A percentile compares a stretch with the other conserved stretches of the same genome.
These are phyloP conservation scores for Lysandra bellargus DNA, from an alignment of 2,888 invertebrate species.

Conservation along the genomic window DNA sequence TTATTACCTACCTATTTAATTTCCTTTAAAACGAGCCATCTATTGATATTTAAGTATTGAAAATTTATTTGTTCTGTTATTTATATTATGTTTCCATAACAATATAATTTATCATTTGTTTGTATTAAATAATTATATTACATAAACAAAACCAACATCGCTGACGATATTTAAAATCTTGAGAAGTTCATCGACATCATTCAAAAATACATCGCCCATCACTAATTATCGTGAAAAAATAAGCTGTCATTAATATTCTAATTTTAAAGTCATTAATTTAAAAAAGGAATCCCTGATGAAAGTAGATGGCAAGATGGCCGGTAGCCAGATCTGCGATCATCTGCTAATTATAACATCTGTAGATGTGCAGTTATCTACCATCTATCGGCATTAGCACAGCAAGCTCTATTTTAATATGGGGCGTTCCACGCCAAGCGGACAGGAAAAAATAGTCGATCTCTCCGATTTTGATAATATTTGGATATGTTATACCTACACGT, in stretches of 20 bases:
- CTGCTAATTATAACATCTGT: conserved; percentile 39
- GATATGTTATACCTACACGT: too few relatives aligned
- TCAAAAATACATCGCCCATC: neutral
- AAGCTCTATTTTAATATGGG: conserved; percentile 18
- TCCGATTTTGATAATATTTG: too few relatives aligned
- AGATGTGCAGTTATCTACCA: conserved; percentile 37
- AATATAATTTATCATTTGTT: too few relatives aligned
- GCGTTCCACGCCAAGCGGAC: too few relatives aligned
- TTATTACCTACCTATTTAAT: too few relatives aligned
- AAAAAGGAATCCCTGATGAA: conserved; percentile 66
- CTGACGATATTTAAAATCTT: neutral
- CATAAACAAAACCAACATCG: neutral
- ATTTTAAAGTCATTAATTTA: conserved; percentile 19
- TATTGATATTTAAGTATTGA: too few relatives aligned
- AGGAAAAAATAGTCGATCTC: too few relatives aligned
- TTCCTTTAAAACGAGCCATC: too few relatives aligned
- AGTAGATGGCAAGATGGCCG: conserved; percentile 64
- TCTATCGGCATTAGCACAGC: conserved; percentile 20
- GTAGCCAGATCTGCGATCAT: conserved; percentile 70
- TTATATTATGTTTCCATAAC: too few relatives aligned
- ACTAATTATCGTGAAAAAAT: conserved; percentile 12
- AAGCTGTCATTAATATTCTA: conserved; percentile 4
- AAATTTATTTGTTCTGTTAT: too few relatives aligned
- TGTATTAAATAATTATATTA: too few relatives aligned
- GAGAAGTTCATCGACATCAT: neutral